Evolutionary conservation across 2,888 invertebrate species (phyloP), one percentile per base, ranked within the genome.

Genomic region (Tryphoninae sp.): DNA sequence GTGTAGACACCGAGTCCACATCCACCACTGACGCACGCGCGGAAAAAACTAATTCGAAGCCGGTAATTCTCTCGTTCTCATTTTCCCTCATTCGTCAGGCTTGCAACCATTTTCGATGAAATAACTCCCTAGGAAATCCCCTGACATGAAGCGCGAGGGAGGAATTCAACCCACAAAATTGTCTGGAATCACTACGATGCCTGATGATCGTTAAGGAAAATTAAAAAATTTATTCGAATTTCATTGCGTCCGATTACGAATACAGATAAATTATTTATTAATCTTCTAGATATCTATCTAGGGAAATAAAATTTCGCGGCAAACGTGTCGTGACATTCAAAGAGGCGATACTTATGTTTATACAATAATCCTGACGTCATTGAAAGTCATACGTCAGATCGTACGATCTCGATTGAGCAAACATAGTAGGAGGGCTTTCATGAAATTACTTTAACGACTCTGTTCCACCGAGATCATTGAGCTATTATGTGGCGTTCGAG

Each of bases 41-140:
- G 82, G 71, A 81, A 81, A 76, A 80, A 83, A 85, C 84, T 84
- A 72, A 79, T 83, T 83, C 80, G 83, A 85, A 81, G 69, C 82
- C 82, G 82, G 51, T 68, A 59, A 26, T 3, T 58, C 45, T 13
- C 45, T 13, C 45, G 23, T 45, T 45, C 80, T 78, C 49, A 65
- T 40, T 51, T 9, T 7, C 49, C 68, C 76, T 76, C 67, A 51
- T 51, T 33, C 51, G 51, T n/a, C 51, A 51, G 51, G 33, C 33
- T 33, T 51, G 51, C 51, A n/a, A 51, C 51, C n/a, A 51, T 51
- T 11, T 51, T 11, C 13, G 0, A 51, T 51, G n/a, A 11, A 55
- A 55, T 26, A 69, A 69, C 1, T 53, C 53, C 69, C 69, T 69
- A 55, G 55, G 7, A 13, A 58, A 19, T 75, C 68, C 45, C 16